A percentile compares a stretch with the other conserved stretches of the same genome.
These are phyloP conservation scores for Gymnoscopelus braueri DNA, from an alignment of 2,797 vertebrate species.

Conservation along the genomic window DNA sequence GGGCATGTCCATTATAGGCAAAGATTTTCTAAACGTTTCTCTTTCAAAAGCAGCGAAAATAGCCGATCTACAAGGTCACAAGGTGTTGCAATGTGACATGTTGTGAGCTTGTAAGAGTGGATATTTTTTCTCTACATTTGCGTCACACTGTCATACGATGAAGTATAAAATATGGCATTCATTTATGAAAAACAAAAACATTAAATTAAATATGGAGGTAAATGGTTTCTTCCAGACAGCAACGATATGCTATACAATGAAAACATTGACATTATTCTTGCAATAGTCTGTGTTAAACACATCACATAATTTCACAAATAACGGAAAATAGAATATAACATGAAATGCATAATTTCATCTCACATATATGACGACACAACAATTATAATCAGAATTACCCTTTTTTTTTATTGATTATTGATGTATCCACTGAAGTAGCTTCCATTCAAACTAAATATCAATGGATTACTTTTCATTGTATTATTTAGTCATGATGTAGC, in stretches of 20 bases:
- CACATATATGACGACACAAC: neutral
- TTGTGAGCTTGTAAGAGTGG: too few species aligned
- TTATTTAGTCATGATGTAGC: too few species aligned
- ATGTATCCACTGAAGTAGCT: neutral
- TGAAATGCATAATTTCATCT: neutral
- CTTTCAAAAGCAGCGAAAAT: too few species aligned
- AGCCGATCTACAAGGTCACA: too few species aligned
- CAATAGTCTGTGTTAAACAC: neutral
- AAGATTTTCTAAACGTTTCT: too few species aligned
- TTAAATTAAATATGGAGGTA: neutral
- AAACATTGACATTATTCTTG: neutral
- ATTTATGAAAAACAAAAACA: neutral
- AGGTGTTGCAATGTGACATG: too few species aligned
- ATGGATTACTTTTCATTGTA: too few species aligned
- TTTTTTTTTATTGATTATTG: slow-evolving; percentile 5
- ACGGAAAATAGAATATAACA: neutral
- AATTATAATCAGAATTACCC: slow-evolving; percentile 11
- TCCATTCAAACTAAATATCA: too few species aligned
- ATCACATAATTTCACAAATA: neutral
- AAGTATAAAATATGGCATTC: neutral
- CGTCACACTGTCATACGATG: neutral
- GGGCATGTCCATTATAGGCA: too few species aligned
- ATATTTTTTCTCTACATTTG: too few species aligned
- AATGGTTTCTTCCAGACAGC: too few species aligned
- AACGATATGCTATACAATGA: too few species aligned